phyloP scores from a whole-genome alignment of 2,797 vertebrate genomes.

The Loris lydekkerianus region DNA sequence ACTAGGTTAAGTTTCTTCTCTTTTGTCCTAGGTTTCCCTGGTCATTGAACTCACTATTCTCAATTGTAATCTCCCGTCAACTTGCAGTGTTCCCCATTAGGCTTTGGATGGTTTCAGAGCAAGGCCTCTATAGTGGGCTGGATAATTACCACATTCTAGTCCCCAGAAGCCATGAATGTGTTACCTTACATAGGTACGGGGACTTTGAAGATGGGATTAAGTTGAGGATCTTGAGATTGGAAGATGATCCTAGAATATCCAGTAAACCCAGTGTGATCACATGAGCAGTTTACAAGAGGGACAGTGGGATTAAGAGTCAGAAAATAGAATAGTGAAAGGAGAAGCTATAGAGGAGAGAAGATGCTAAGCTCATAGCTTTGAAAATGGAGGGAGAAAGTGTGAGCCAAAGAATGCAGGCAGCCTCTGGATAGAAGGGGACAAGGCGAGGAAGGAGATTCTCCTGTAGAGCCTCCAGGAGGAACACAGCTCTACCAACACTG shows the following conservation, averaged over 20 bases:
- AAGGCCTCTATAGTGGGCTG: neutral
- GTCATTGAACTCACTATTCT: neutral
- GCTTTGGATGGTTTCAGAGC: neutral
- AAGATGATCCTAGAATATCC: neutral
- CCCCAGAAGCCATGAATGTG: neutral
- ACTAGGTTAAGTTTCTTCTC: neutral
- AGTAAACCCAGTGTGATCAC: neutral
- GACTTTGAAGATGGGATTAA: neutral
- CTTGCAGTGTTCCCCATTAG: neutral
- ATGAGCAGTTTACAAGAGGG: neutral
- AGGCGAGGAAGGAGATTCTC: neutral
- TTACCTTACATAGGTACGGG: neutral
- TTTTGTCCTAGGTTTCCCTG: neutral
- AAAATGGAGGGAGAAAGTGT: neutral
- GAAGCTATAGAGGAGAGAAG: neutral
- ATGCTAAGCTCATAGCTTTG: neutral
- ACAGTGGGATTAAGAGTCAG: neutral
- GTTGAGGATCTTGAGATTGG: neutral
- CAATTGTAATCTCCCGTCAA: neutral
- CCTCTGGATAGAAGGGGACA: neutral
- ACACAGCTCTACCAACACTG: neutral
- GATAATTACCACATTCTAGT: neutral
- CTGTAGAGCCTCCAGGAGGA: neutral
- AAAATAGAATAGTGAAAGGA: neutral
- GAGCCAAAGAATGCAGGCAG: neutral